Percentiles rank a stretch among this genome's conserved stretches.
Conservation (phyloP, 2,797 vertebrate genomes). For the Coluber constrictor region DNA sequence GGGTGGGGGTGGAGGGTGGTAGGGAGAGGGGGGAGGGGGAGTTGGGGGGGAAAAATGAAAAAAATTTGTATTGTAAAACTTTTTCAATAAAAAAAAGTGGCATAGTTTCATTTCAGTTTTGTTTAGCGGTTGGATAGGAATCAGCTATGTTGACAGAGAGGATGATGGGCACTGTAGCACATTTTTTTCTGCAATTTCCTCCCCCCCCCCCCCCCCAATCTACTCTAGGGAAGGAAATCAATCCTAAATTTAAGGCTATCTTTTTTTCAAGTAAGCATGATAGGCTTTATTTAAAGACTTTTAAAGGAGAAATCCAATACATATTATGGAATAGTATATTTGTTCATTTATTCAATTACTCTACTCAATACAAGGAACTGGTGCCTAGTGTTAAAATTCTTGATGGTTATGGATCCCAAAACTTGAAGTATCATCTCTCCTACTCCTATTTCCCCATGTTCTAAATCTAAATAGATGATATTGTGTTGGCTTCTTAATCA, state of each 20-base stretch:
- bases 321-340: background rate
- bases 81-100: too few species aligned
- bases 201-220: background rate
- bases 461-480: background rate
- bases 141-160: background rate
- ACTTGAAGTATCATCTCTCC: background rate
- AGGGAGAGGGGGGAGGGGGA: too few species aligned
- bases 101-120: background rate
- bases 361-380: background rate
- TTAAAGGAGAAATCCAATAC: background rate
- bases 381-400: background rate
- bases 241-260: background rate
- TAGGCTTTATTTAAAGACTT: background rate
- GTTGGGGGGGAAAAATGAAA: too few species aligned
- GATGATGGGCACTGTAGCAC: background rate
- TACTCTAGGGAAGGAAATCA: background rate
- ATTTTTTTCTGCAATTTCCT: background rate
- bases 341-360: background rate
- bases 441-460: background rate
- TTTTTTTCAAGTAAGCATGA: background rate
- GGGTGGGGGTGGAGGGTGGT: too few species aligned
- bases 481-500: background rate
- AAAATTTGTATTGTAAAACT: too few species aligned
- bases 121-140: background rate
- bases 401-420: background rate